phyloP scores from a whole-genome alignment of 2,797 vertebrate species.

The Leucoraja ocellata region DNA sequence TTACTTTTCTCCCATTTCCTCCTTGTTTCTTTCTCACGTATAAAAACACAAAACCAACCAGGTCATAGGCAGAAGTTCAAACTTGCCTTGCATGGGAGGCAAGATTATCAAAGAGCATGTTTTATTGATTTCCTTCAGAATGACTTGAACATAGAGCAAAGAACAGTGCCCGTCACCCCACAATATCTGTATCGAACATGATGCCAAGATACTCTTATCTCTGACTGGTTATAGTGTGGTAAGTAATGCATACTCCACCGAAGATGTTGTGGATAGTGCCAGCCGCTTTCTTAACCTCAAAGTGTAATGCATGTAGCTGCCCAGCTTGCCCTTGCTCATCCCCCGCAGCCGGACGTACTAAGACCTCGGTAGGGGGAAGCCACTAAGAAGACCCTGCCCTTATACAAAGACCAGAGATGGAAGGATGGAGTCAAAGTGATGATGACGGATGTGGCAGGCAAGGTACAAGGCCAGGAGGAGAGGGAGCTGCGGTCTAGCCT shows the following conservation, averaged over 20 bases:
- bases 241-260: not conserved
- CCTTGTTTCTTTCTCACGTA: not conserved
- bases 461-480: no score
- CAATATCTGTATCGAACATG: no score
- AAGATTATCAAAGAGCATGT: not conserved
- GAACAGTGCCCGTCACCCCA: no score
- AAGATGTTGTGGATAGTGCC: not conserved
- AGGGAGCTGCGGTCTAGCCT: no score
- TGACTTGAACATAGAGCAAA: not conserved
- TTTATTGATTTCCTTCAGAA: not conserved
- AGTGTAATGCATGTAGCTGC: not conserved
- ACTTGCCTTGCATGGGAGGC: not conserved
- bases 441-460: no score
- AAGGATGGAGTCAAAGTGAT: no score
- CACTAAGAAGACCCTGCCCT: no score
- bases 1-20: not conserved
- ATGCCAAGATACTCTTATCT: no score
- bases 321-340: no score
- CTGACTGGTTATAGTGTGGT: not conserved
- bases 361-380: no score
- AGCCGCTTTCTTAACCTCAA: not conserved
- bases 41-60: not conserved
- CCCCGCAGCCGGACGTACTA: no score
- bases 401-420: no score
- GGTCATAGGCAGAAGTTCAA: not conserved